phyloP scores from a whole-genome alignment of 2,888 invertebrate species.

The Phymatocera aterrima region DNA sequence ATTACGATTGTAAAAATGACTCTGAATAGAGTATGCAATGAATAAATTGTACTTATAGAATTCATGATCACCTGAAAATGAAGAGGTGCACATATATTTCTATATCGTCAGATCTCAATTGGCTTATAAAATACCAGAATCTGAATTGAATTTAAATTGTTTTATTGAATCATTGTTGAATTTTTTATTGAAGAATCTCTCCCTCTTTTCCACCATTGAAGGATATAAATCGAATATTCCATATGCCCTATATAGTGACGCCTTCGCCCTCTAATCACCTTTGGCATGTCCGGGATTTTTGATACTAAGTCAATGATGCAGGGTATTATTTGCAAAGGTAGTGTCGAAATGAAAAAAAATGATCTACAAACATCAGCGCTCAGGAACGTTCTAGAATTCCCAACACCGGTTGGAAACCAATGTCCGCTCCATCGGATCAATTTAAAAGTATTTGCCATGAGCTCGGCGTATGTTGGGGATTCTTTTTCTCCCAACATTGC shows the following conservation, averaged over 20 bases:
- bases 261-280: neutral
- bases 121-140: neutral
- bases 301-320: conserved; percentile 23
- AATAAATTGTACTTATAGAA: conserved; percentile 13
- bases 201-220: neutral
- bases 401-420: conserved; percentile 11
- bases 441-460: conserved; percentile 22
- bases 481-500: neutral
- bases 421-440: conserved; percentile 30
- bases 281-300: conserved; percentile 37
- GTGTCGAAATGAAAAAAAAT: conserved; percentile 21
- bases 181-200: too few relatives aligned
- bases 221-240: too few relatives aligned
- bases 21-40: conserved; percentile 17
- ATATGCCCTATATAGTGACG: neutral
- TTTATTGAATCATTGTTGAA: neutral
- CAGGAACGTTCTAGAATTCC: neutral
- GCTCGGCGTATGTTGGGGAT: neutral
- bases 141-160: too few relatives aligned
- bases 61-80: conserved; percentile 33
- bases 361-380: conserved; percentile 23
- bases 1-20: conserved; percentile 5
- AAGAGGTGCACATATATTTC: neutral
- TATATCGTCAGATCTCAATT: neutral
- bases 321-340: conserved; percentile 26